These are phyloP conservation scores for Oligia strigilis DNA, from an alignment of 2,888 invertebrate genomes.

Conservation along the genomic window DNA sequence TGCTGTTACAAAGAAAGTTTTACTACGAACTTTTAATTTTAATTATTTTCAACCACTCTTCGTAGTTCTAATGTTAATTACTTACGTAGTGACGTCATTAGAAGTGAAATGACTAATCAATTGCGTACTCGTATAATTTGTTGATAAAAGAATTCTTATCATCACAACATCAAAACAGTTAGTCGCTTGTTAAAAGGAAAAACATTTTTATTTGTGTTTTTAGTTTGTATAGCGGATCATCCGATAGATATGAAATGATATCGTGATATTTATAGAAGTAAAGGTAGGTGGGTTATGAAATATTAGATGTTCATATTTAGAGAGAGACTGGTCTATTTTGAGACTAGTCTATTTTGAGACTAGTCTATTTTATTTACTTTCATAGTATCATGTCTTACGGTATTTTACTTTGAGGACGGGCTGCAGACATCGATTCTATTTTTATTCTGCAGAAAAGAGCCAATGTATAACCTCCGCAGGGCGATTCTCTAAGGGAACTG, in stretches of 20 bases:
- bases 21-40: conserved; percentile 25
- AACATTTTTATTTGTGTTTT: conserved; percentile 29
- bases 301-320: background rate
- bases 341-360: too few relatives aligned
- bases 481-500: too few relatives aligned
- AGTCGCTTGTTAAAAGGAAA: conserved; percentile 21
- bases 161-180: conserved; percentile 26
- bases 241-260: conserved; percentile 29
- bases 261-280: conserved; percentile 29
- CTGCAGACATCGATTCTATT: too few relatives aligned
- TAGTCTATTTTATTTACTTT: too few relatives aligned
- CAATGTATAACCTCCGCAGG: too few relatives aligned
- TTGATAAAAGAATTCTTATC: conserved; percentile 34
- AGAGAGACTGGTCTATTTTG: too few relatives aligned
- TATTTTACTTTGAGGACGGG: too few relatives aligned
- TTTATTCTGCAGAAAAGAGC: too few relatives aligned
- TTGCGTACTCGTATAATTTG: conserved; percentile 15
- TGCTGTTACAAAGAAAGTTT: background rate
- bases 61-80: conserved; percentile 43
- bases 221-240: conserved; percentile 3
- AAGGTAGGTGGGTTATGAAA: background rate
- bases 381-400: too few relatives aligned
- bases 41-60: conserved; percentile 19
- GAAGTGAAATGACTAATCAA: conserved; percentile 39
- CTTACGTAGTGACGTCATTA: conserved; percentile 32